phyloP scores from a whole-genome alignment of 2,888 invertebrate species.

The Pyrocoelia pectoralis region DNA sequence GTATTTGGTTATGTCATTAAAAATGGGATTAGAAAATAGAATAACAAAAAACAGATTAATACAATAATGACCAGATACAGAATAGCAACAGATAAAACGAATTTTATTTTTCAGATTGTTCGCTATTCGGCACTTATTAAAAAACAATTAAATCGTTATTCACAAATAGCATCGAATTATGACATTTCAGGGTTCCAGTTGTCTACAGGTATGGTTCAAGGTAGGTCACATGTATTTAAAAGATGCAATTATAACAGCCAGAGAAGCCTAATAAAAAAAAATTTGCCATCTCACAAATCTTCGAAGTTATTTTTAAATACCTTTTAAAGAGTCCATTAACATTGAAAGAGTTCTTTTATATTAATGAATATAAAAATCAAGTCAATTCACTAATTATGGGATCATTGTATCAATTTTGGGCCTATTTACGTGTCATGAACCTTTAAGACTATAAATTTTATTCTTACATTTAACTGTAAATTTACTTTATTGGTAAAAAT shows the following conservation, averaged over 20 bases:
- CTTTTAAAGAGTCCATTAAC: too few species aligned
- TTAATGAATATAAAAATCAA: neutral
- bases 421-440: neutral
- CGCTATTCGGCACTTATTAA: too few species aligned
- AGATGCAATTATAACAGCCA: neutral
- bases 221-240: neutral
- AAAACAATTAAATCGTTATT: neutral
- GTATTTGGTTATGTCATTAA: too few species aligned
- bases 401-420: neutral
- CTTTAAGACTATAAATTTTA: neutral
- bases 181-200: neutral
- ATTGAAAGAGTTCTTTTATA: neutral
- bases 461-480: neutral
- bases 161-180: neutral
- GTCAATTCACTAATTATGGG: neutral
- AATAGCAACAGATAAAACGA: too few species aligned
- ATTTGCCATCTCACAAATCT: too few species aligned
- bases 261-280: neutral
- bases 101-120: too few species aligned
- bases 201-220: constrained; percentile 1
- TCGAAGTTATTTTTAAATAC: too few species aligned
- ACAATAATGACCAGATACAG: too few species aligned
- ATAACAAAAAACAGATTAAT: too few species aligned
- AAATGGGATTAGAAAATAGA: too few species aligned
- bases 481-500: neutral